phyloP scores from a whole-genome alignment of 2,888 invertebrate species.

The Aromia moschata region DNA sequence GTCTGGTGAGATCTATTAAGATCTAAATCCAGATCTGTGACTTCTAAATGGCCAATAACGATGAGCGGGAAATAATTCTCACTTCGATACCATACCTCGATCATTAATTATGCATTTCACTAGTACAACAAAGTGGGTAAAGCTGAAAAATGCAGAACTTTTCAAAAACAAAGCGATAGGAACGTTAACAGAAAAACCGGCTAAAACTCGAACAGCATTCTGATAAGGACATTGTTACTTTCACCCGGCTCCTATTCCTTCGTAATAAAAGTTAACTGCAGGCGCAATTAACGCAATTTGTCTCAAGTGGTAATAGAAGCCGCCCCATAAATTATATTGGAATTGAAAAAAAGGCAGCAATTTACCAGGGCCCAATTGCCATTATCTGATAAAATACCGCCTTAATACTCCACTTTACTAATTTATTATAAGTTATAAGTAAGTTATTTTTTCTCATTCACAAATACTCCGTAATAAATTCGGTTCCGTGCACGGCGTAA shows the following conservation, averaged over 20 bases:
- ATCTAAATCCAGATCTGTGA: too few species aligned
- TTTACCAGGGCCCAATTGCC: slow-evolving; percentile 42
- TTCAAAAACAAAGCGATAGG: too few species aligned
- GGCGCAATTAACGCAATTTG: slow-evolving; percentile 38
- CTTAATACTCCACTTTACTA: slow-evolving; percentile 38
- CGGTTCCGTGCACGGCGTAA: not conserved
- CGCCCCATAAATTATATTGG: slow-evolving; percentile 44
- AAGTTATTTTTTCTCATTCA: slow-evolving; percentile 34
- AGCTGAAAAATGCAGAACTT: too few species aligned
- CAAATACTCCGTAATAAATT: slow-evolving; percentile 28
- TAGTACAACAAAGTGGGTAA: too few species aligned
- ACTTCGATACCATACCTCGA: too few species aligned
- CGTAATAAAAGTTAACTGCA: slow-evolving; percentile 21
- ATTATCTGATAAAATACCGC: slow-evolving; percentile 38
- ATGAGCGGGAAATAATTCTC: too few species aligned
- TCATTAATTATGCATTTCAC: too few species aligned
- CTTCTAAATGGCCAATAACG: too few species aligned
- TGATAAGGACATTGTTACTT: slow-evolving; percentile 15
- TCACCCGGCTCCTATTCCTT: slow-evolving; percentile 4
- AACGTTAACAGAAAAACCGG: too few species aligned
- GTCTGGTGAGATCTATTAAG: too few species aligned
- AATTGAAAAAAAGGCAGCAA: slow-evolving; percentile 40
- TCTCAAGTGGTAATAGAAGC: slow-evolving; percentile 43
- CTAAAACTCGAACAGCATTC: not conserved
- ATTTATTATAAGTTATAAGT: slow-evolving; percentile 35